These are phyloP conservation scores for Anguilla pacifica DNA, from an alignment of 2,797 vertebrate species.

Conservation along the genomic window DNA sequence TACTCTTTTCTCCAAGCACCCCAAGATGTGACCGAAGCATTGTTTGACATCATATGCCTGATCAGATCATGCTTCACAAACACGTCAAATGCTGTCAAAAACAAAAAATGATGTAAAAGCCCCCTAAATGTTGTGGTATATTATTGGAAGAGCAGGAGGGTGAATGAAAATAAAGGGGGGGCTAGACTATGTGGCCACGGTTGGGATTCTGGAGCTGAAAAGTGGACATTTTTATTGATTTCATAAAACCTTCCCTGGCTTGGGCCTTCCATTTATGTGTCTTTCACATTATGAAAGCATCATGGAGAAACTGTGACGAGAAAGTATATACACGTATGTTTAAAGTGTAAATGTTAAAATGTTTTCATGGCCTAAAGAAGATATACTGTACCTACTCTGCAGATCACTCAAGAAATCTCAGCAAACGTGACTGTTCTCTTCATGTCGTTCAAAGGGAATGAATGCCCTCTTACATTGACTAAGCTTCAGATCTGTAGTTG, in stretches of 20 bases:
- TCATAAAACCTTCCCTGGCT: too few species aligned
- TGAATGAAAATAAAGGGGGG: neutral
- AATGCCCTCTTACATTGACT: too few species aligned
- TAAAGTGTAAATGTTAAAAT: neutral
- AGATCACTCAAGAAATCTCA: neutral
- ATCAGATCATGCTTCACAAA: too few species aligned
- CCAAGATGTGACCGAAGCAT: too few species aligned
- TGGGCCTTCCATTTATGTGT: neutral
- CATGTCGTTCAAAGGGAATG: too few species aligned
- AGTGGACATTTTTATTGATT: too few species aligned
- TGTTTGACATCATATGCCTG: too few species aligned
- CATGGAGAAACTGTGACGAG: too few species aligned
- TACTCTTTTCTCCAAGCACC: too few species aligned
- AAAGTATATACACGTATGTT: too few species aligned
- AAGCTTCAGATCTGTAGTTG: neutral
- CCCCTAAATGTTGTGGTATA: neutral
- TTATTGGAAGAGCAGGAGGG: neutral
- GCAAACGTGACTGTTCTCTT: neutral
- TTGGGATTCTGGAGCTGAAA: too few species aligned
- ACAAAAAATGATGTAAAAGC: neutral
- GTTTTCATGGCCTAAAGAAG: neutral
- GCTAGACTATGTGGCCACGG: neutral
- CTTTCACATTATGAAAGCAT: neutral
- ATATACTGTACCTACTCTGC: neutral
- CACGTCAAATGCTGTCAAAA: too few species aligned